Percentiles rank a stretch among this genome's conserved stretches.
These are phyloP conservation scores for Metopolophium dirhodum DNA, from an alignment of 1,140 invertebrate genomes.

Conservation along the genomic window DNA sequence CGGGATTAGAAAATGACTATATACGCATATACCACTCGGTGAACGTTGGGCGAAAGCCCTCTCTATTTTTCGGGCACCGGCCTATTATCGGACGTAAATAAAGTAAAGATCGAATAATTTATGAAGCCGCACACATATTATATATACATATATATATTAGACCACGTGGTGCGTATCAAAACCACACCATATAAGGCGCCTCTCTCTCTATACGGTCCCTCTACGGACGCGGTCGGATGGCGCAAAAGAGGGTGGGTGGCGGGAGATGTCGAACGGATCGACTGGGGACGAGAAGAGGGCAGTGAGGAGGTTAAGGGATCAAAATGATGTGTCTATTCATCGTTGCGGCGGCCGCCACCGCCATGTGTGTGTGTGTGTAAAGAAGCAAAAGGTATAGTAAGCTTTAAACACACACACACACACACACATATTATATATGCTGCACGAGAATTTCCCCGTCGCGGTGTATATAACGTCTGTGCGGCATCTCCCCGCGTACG, in stretches of 20 bases:
- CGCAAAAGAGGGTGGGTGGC: no score
- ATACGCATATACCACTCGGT: not conserved
- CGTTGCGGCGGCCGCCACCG: constrained; percentile 59
- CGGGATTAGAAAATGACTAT: constrained; percentile 38
- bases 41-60: constrained; percentile 7
- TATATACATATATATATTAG: constrained; percentile 25
- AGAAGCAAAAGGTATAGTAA: constrained; percentile 34
- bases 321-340: constrained; percentile 58
- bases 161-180: constrained; percentile 26
- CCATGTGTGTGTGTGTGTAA: not conserved
- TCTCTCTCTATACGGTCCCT: not conserved
- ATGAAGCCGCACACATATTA: constrained; percentile 3
- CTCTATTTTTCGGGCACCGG: constrained; percentile 2
- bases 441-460: not conserved
- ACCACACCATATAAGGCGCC: not conserved
- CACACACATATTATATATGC: not conserved
- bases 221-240: not conserved
- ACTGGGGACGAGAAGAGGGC: no score
- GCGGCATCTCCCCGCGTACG: not conserved
- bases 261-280: not conserved
- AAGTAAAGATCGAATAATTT: constrained; percentile 57
- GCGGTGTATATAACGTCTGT: constrained; percentile 28
- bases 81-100: constrained; percentile 30
- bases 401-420: not conserved
- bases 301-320: constrained; percentile 45